Evolutionary conservation across 1,140 invertebrate genomes (phyloP).

Genomic region (Arion vulgaris): DNA sequence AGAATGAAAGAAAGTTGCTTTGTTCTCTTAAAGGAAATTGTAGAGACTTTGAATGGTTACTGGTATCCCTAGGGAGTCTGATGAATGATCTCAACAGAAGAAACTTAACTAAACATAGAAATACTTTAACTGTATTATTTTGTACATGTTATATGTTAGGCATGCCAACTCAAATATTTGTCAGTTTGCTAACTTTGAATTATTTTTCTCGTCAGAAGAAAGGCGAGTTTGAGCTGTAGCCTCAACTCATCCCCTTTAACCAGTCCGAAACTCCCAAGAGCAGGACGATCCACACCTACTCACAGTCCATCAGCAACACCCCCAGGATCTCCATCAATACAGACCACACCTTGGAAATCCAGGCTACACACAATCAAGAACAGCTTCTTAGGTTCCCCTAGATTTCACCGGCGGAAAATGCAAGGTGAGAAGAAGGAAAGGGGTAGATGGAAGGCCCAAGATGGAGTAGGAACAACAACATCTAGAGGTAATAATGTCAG

Average conservation of each 20-base stretch:
- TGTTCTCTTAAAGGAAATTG: no score
- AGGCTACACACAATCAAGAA: slow-evolving; percentile 98
- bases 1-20: no score
- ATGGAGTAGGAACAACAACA: neutral
- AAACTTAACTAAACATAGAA: no score
- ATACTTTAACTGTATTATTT: no score
- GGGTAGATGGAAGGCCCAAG: neutral
- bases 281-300: slow-evolving; percentile 54
- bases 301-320: slow-evolving; percentile 74
- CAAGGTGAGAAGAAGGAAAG: slow-evolving; percentile 79
- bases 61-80: no score
- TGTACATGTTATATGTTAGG: no score
- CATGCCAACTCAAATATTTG: no score
- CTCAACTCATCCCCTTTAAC: slow-evolving; percentile 64
- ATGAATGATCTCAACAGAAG: no score
- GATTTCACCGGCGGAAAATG: slow-evolving; percentile 97
- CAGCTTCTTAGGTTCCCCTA: slow-evolving; percentile 96
- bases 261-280: slow-evolving; percentile 61
- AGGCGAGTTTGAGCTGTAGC: neutral
- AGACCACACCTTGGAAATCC: slow-evolving; percentile 88
- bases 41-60: no score
- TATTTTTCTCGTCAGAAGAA: neutral
- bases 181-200: neutral
- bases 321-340: slow-evolving; percentile 82
- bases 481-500: neutral